Evolutionary conservation across 2,888 invertebrate species (phyloP).

Genomic region (Brenthis ino): DNA sequence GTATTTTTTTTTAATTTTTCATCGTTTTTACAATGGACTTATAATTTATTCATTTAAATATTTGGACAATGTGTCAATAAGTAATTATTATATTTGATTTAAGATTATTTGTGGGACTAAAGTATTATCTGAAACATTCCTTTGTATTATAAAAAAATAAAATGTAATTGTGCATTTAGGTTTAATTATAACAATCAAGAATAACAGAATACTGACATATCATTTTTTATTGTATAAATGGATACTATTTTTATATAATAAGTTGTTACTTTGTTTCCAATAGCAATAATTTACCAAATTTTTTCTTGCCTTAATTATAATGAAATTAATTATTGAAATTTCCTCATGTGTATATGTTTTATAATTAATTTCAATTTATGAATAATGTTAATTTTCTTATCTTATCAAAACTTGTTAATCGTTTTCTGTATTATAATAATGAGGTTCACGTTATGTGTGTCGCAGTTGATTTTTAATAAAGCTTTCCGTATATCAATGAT

Average conservation of each 20-base stretch:
- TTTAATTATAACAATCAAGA: slow-evolving; percentile 59
- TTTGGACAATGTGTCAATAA: too few relatives aligned
- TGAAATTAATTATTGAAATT: slow-evolving; percentile 30
- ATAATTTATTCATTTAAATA: too few relatives aligned
- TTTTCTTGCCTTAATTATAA: slow-evolving; percentile 48
- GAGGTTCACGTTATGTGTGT: slow-evolving; percentile 27
- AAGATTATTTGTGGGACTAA: slow-evolving; percentile 3
- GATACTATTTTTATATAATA: slow-evolving; percentile 33
- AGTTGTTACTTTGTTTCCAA: slow-evolving; percentile 21
- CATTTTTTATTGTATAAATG: slow-evolving; percentile 50
- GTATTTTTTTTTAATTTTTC: too few relatives aligned
- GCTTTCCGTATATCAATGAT: neutral
- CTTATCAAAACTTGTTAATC: slow-evolving; percentile 38
- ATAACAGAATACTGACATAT: slow-evolving; percentile 77
- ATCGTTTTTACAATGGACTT: too few relatives aligned
- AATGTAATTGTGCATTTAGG: slow-evolving; percentile 29
- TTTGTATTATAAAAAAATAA: slow-evolving; percentile 35
- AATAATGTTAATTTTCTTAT: slow-evolving; percentile 21
- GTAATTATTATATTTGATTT: neutral
- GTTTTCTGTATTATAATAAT: slow-evolving; percentile 27
- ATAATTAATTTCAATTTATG: slow-evolving; percentile 18
- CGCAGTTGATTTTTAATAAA: slow-evolving; percentile 3
- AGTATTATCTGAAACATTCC: slow-evolving; percentile 17
- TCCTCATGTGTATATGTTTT: slow-evolving; percentile 9
- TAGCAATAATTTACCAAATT: slow-evolving; percentile 39